Conservation (phyloP, 2,888 invertebrate genomes). For the Rhabditophanes sp. region DNA sequence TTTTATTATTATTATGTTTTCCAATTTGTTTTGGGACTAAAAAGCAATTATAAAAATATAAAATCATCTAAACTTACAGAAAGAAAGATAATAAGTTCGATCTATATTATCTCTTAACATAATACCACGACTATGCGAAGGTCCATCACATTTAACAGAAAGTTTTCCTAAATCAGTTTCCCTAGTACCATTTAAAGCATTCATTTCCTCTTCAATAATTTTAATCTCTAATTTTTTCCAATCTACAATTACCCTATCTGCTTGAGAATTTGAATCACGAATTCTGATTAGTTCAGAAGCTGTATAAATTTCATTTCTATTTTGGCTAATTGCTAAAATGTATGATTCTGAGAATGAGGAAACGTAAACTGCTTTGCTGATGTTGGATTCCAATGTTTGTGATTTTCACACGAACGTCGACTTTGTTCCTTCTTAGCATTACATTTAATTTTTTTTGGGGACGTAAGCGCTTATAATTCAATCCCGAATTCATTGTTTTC, state of each 20-base stretch:
- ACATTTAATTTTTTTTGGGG: too few relatives aligned
- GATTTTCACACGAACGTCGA: slow-evolving; percentile 64
- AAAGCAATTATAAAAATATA: too few relatives aligned
- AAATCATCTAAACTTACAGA: too few relatives aligned
- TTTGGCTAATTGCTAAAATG: slow-evolving; percentile 51
- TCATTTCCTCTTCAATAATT: slow-evolving; percentile 83
- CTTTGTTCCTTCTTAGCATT: slow-evolving; percentile 59
- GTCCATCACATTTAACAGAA: slow-evolving; percentile 88
- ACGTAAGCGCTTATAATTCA: too few relatives aligned
- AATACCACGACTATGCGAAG: slow-evolving; percentile 81
- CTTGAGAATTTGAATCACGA: slow-evolving; percentile 26
- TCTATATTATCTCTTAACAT: slow-evolving; percentile 87
- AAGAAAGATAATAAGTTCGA: too few relatives aligned
- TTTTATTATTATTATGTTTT: too few relatives aligned
- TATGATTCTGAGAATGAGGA: slow-evolving; percentile 56
- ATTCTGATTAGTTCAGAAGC: too few relatives aligned
- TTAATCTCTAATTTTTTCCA: slow-evolving; percentile 81
- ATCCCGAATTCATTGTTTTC: too few relatives aligned
- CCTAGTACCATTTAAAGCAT: slow-evolving; percentile 88
- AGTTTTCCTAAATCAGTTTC: slow-evolving; percentile 65
- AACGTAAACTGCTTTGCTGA: slow-evolving; percentile 75
- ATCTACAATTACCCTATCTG: slow-evolving; percentile 56
- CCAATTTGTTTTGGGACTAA: slow-evolving; percentile 91
- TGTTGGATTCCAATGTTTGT: slow-evolving; percentile 66
- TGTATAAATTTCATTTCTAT: background rate